Evolutionary conservation across 2,113 vertebrate species (phyloP).

Genomic region (Ptilonorhynchus violaceus): DNA sequence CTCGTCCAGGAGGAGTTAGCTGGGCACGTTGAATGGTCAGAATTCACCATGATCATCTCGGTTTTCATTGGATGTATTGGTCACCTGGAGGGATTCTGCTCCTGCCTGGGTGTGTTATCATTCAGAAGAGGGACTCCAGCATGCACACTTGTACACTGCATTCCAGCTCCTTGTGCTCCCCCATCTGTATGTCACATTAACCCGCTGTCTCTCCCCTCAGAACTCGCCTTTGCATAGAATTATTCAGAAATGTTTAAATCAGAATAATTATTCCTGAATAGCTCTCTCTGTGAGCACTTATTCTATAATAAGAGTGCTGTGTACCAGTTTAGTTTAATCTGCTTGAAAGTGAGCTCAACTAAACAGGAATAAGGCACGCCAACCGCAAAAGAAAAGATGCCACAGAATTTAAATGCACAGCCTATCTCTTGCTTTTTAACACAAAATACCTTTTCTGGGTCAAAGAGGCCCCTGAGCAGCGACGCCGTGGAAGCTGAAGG

Average conservation of each 20-base stretch:
- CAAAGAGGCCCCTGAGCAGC: not conserved
- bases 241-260: slow-evolving; percentile 60
- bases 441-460: slow-evolving; percentile 35
- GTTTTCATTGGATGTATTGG: not conserved
- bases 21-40: not conserved
- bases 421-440: slow-evolving; percentile 3
- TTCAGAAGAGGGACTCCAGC: not conserved
- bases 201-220: not conserved
- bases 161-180: not conserved
- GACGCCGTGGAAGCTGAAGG: not conserved
- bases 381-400: slow-evolving; percentile 6
- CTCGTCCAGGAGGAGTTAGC: not conserved
- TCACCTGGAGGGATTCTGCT: not conserved
- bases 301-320: slow-evolving; percentile 53
- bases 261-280: slow-evolving; percentile 62
- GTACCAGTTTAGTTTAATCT: slow-evolving; percentile 61
- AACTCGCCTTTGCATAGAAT: not conserved
- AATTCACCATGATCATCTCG: not conserved
- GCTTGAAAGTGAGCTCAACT: slow-evolving; percentile 58
- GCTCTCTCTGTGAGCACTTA: slow-evolving; percentile 43
- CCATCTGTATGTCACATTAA: slow-evolving; percentile 2
- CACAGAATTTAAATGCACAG: slow-evolving; percentile 34
- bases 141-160: accelerated
- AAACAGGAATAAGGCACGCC: slow-evolving; percentile 29
- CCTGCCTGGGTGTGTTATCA: not conserved